Conservation (phyloP, 2,888 invertebrate genomes). For the Protophormia terraenovae region DNA sequence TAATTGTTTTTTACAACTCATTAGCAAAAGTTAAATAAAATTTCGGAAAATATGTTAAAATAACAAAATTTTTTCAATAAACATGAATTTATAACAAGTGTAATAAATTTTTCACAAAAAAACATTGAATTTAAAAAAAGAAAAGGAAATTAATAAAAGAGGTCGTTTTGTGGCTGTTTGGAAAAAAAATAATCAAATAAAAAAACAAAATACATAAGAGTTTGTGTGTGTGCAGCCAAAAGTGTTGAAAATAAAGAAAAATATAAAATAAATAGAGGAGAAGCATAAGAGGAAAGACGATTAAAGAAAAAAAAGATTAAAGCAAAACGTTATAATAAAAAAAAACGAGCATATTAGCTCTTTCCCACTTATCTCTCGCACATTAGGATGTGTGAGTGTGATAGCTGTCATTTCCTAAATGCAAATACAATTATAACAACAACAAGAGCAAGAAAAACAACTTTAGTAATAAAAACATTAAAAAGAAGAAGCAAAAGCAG, state of each 20-base stretch:
- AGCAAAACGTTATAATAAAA: slow-evolving; percentile 34
- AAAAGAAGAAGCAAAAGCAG: slow-evolving; percentile 25
- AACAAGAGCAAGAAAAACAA: too few relatives aligned
- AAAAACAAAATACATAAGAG: slow-evolving; percentile 45
- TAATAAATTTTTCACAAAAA: slow-evolving; percentile 4
- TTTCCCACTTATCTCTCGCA: slow-evolving; percentile 44
- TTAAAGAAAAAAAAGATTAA: slow-evolving; percentile 36
- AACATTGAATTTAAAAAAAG: slow-evolving; percentile 24
- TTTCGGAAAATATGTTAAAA: slow-evolving; percentile 11
- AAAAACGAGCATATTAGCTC: slow-evolving; percentile 51
- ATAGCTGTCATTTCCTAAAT: slow-evolving; percentile 68
- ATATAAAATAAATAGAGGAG: background rate
- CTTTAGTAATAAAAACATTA: too few relatives aligned
- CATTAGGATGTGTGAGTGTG: slow-evolving; percentile 70
- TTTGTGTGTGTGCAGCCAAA: slow-evolving; percentile 21
- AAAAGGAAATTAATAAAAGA: slow-evolving; percentile 54
- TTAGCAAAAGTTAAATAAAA: background rate
- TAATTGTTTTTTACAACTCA: background rate
- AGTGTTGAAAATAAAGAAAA: slow-evolving; percentile 6
- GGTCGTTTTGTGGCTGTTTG: slow-evolving; percentile 60
- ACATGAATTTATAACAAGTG: background rate
- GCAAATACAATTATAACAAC: slow-evolving; percentile 51
- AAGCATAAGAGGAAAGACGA: slow-evolving; percentile 27
- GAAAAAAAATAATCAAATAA: slow-evolving; percentile 18
- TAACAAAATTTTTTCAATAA: background rate